Conservation (phyloP, 2,888 invertebrate genomes). For the Pyrocoelia pectoralis region DNA sequence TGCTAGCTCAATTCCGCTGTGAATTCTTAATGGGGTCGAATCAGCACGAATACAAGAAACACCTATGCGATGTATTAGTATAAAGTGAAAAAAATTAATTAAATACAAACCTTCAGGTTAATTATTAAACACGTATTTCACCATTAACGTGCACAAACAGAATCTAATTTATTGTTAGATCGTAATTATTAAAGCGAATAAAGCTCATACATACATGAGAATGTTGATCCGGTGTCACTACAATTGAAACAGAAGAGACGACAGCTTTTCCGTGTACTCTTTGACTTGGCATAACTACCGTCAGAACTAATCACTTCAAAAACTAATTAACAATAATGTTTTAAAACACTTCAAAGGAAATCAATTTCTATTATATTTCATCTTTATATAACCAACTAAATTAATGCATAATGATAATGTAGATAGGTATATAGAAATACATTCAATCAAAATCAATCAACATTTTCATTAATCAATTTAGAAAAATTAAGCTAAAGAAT, state of each 20-base stretch:
- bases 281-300: not conserved
- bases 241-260: constrained; percentile 1
- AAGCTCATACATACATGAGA: not conserved
- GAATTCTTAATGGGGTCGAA: too few species aligned
- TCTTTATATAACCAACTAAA: not conserved
- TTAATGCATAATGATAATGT: not conserved
- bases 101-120: not conserved
- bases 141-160: not conserved
- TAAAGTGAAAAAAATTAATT: not conserved
- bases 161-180: not conserved
- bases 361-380: not conserved
- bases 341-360: constrained; percentile 1
- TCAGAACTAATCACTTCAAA: not conserved
- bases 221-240: not conserved
- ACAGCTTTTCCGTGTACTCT: not conserved
- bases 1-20: too few species aligned
- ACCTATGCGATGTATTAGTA: too few species aligned
- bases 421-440: not conserved
- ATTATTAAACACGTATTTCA: not conserved
- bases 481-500: constrained; percentile 37
- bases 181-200: not conserved
- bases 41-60: too few species aligned
- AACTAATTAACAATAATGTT: not conserved
- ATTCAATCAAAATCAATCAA: constrained; percentile 13
- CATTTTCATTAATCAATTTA: constrained; percentile 9